Percentiles rank a stretch among this genome's conserved stretches.
Conservation (phyloP, 2,113 vertebrate genomes). For the Chloebia gouldiae region DNA sequence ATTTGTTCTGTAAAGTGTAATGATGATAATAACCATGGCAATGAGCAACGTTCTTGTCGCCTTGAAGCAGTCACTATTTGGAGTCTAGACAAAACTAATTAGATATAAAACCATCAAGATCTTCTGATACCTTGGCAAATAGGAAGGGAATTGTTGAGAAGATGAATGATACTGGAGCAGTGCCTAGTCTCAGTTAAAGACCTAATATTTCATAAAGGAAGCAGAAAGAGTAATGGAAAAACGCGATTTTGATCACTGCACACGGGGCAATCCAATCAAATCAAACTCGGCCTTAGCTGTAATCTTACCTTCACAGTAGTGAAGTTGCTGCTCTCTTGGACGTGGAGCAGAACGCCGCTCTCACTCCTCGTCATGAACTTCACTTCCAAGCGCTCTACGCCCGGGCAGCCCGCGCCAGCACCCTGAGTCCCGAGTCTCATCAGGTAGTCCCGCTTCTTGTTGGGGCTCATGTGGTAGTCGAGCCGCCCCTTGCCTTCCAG, state of each 20-base stretch:
- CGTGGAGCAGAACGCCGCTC: constrained; percentile 86
- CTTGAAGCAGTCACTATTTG: constrained; percentile 42
- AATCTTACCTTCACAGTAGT: constrained; percentile 88
- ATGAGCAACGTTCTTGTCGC: not conserved
- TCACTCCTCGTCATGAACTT: constrained; percentile 94
- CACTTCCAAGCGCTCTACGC: constrained; percentile 81
- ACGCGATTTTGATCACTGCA: not conserved
- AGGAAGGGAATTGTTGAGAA: constrained; percentile 54
- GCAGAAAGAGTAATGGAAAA: constrained; percentile 51
- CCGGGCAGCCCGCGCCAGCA: not conserved
- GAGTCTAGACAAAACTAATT: constrained; percentile 66
- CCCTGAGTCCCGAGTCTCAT: constrained; percentile 69
- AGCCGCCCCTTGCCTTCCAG: constrained; percentile 89
- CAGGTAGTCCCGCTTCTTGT: constrained; percentile 84
- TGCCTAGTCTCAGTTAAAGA: constrained; percentile 67
- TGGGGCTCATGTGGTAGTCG: constrained; percentile 88
- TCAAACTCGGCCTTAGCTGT: not conserved
- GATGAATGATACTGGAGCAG: constrained; percentile 71
- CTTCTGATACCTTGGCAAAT: constrained; percentile 59
- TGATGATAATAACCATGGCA: constrained; percentile 67
- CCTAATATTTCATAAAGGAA: constrained; percentile 58
- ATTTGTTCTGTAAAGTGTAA: constrained; percentile 52
- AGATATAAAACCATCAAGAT: constrained; percentile 64
- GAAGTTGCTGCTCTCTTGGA: constrained; percentile 96
- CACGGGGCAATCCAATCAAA: constrained; percentile 16